Evolutionary conservation across 2,888 invertebrate genomes (phyloP).

Genomic region (Drosophila falleni): DNA sequence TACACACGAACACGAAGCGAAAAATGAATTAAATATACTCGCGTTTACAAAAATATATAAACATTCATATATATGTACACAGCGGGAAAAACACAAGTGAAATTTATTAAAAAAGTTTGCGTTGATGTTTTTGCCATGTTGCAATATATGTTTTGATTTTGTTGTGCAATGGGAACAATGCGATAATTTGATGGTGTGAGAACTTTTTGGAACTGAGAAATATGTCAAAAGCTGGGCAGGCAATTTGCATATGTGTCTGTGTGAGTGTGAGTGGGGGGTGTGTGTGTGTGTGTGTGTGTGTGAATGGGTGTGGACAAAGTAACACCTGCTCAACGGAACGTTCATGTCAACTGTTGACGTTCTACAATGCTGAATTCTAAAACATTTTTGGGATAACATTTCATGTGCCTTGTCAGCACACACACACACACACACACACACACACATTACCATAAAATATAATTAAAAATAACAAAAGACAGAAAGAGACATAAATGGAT

Average conservation of each 20-base stretch:
- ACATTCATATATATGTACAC: constrained; percentile 5
- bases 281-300: constrained; percentile 26
- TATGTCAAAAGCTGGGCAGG: constrained; percentile 48
- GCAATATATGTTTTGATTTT: constrained; percentile 45
- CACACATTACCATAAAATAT: constrained; percentile 68
- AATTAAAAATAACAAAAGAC: constrained; percentile 69
- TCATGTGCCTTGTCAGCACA: constrained; percentile 59
- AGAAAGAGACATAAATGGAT: not conserved
- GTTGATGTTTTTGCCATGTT: constrained; percentile 46
- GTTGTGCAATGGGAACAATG: constrained; percentile 19
- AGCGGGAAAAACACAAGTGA: constrained; percentile 34
- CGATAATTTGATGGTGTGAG: constrained; percentile 10
- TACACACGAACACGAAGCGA: constrained; percentile 25
- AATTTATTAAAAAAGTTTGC: constrained; percentile 62
- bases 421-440: constrained; percentile 36
- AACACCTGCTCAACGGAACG: constrained; percentile 62
- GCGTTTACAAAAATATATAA: not conserved
- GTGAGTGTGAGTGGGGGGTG: constrained; percentile 18
- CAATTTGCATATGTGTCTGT: constrained; percentile 55
- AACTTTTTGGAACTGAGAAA: constrained; percentile 43
- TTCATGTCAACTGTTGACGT: constrained; percentile 62
- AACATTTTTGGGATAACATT: constrained; percentile 53
- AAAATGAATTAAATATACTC: constrained; percentile 52
- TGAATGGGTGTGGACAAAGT: constrained; percentile 46
- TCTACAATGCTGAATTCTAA: constrained; percentile 55